Evolutionary conservation across 2,113 vertebrate species (phyloP).

Genomic region (Oncorhynchus gorbuscha): DNA sequence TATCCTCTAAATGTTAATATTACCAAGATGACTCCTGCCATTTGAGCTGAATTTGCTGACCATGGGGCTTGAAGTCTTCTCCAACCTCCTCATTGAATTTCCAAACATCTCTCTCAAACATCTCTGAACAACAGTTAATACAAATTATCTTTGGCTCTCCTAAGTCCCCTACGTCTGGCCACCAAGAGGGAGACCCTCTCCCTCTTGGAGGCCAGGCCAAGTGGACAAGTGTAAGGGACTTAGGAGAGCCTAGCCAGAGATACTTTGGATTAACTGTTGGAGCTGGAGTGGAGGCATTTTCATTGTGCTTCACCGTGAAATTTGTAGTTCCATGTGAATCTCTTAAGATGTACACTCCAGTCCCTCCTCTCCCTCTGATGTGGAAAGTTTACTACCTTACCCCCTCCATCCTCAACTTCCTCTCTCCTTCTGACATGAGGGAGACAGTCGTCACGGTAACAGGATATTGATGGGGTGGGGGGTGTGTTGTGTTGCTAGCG

Average conservation of each 20-base stretch:
- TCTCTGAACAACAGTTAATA: no score
- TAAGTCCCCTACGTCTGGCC: neutral
- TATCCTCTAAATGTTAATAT: slow-evolving; percentile 21
- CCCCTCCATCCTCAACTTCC: neutral
- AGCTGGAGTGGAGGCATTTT: slow-evolving; percentile 44
- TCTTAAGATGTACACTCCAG: slow-evolving; percentile 18
- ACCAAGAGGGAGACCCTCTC: no score
- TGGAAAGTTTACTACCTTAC: neutral
- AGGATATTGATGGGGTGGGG: slow-evolving; percentile 9
- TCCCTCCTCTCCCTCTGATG: no score
- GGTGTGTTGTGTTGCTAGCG: slow-evolving; percentile 26
- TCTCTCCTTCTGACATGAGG: neutral
- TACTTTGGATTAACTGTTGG: slow-evolving; percentile 65
- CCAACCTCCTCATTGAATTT: slow-evolving; percentile 17
- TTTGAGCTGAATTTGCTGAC: slow-evolving; percentile 18
- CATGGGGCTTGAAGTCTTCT: neutral
- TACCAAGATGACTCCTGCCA: neutral
- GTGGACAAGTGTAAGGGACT: slow-evolving; percentile 52
- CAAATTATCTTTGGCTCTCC: no score
- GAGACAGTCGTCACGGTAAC: slow-evolving; percentile 6
- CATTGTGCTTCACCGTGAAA: slow-evolving; percentile 41
- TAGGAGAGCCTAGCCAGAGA: slow-evolving; percentile 38
- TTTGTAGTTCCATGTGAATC: slow-evolving; percentile 26
- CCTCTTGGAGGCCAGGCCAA: slow-evolving; percentile 30
- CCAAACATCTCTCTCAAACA: no score